Conservation (phyloP, 1,140 invertebrate species). For the Cydia splendana region DNA sequence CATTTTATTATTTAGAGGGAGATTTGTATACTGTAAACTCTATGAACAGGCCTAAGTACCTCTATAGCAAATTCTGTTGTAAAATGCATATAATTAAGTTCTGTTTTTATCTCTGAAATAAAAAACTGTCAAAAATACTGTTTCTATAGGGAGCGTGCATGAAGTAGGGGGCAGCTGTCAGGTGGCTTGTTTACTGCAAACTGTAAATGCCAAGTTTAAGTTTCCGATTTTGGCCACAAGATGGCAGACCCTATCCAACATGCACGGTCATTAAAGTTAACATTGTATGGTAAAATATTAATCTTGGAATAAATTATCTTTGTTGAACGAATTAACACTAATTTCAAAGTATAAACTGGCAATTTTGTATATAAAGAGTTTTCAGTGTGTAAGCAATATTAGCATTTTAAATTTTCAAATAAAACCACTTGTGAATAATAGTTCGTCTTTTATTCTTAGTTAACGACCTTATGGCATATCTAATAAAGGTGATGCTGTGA, state of each 20-base stretch:
- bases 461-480: neutral
- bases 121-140: too few relatives aligned
- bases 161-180: too few relatives aligned
- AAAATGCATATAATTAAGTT: neutral
- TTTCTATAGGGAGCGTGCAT: too few relatives aligned
- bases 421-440: slow-evolving; percentile 64
- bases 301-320: neutral
- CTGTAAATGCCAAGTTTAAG: too few relatives aligned
- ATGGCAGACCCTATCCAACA: too few relatives aligned
- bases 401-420: slow-evolving; percentile 64
- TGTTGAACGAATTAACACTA: neutral
- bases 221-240: too few relatives aligned
- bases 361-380: slow-evolving; percentile 55
- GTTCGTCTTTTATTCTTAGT: slow-evolving; percentile 35
- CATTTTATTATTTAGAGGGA: neutral
- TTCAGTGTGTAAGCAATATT: slow-evolving; percentile 66
- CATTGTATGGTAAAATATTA: too few relatives aligned
- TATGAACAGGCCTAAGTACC: neutral
- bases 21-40: neutral
- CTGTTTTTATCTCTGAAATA: neutral
- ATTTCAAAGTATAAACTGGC: neutral
- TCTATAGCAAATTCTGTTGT: neutral
- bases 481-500: slow-evolving; percentile 1
- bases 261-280: too few relatives aligned
- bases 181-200: too few relatives aligned